Percentiles rank a stretch among this genome's conserved stretches.
These are phyloP conservation scores for Parapristionchus giblindavisi DNA, from an alignment of 2,888 invertebrate genomes.

Conservation along the genomic window DNA sequence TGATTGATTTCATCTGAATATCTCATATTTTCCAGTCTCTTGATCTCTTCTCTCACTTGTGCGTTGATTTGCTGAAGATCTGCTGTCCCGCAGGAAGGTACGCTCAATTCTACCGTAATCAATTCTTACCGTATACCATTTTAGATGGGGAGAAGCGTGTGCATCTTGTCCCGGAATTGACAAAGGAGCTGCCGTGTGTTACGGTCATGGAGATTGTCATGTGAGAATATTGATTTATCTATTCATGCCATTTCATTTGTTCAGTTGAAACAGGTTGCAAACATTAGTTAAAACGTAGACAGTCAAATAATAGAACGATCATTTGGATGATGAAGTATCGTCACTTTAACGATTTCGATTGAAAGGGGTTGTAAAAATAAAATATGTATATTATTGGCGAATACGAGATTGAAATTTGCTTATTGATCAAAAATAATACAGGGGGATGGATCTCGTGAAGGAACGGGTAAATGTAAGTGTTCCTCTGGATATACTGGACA, in stretches of 20 bases:
- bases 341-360: background rate
- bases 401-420: no score
- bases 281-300: no score
- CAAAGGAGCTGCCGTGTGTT: conserved; percentile 80
- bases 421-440: conserved; percentile 56
- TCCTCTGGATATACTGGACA: conserved; percentile 83
- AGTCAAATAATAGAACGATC: no score
- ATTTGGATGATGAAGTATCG: no score
- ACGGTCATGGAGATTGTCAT: conserved; percentile 83
- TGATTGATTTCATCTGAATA: background rate
- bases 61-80: conserved; percentile 77
- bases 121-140: background rate
- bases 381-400: no score
- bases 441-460: conserved; percentile 90
- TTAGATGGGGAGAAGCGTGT: conserved; percentile 80
- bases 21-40: conserved; percentile 69
- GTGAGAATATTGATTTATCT: conserved; percentile 65
- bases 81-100: conserved; percentile 79
- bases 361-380: background rate
- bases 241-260: no score
- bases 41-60: conserved; percentile 81
- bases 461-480: conserved; percentile 89
- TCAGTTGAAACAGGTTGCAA: no score
- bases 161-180: conserved; percentile 79
- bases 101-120: background rate